Percentiles rank a stretch among this genome's conserved stretches.
phyloP scores from a whole-genome alignment of 2,888 invertebrate genomes.

The Cryptocephalus primarius region DNA sequence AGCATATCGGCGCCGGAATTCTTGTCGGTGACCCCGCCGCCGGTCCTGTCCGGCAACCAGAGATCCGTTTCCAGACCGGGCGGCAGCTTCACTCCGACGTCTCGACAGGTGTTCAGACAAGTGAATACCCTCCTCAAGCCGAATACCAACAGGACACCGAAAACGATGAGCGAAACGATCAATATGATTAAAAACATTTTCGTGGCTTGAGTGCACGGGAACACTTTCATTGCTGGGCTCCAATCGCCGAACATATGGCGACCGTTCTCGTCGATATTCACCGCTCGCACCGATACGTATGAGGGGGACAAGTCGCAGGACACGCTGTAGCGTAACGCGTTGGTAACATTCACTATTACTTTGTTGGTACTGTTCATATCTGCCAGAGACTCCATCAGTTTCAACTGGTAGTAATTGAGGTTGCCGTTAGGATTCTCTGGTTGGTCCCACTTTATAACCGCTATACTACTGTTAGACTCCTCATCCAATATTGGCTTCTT shows the following conservation, averaged over 20 bases:
- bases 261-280: slow-evolving; percentile 23
- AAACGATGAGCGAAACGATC: neutral
- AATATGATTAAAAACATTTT: slow-evolving; percentile 3
- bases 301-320: neutral
- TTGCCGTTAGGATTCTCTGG: slow-evolving; percentile 39
- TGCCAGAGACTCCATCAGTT: slow-evolving; percentile 26
- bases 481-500: slow-evolving; percentile 32
- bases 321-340: neutral
- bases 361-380: slow-evolving; percentile 1
- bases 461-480: slow-evolving; percentile 38
- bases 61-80: slow-evolving; percentile 44
- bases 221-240: slow-evolving; percentile 26
- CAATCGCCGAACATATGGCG: slow-evolving; percentile 26
- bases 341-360: slow-evolving; percentile 7
- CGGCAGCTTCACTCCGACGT: slow-evolving; percentile 57
- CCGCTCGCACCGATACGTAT: slow-evolving; percentile 28
- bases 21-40: slow-evolving; percentile 16
- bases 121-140: slow-evolving; percentile 41
- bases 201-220: slow-evolving; percentile 17
- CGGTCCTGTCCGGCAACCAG: slow-evolving; percentile 14
- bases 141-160: slow-evolving; percentile 3
- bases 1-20: slow-evolving; percentile 28
- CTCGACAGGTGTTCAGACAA: slow-evolving; percentile 51
- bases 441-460: slow-evolving; percentile 38
- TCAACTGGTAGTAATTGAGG: slow-evolving; percentile 42